phyloP scores from a whole-genome alignment of 2,797 vertebrate species.

The Tapirus indicus region DNA sequence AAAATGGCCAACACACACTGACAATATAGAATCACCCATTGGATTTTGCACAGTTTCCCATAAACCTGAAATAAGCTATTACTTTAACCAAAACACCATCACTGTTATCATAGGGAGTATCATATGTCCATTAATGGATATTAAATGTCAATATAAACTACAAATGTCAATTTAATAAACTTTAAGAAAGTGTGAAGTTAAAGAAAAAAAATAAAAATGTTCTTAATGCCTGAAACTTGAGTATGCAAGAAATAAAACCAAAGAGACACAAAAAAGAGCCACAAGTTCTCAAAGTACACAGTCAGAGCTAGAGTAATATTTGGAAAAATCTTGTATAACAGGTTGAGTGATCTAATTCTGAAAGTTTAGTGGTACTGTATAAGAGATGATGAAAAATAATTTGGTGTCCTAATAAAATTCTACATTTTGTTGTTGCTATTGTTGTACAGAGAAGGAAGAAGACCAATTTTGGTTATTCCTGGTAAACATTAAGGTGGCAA shows the following conservation, averaged over 20 bases:
- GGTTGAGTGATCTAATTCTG: background rate
- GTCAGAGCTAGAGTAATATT: background rate
- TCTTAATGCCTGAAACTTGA: constrained; percentile 39
- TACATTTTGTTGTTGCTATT: background rate
- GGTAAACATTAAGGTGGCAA: constrained; percentile 8
- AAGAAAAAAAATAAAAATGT: background rate
- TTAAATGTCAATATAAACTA: background rate
- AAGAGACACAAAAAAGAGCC: constrained; percentile 33
- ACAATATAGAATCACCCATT: background rate
- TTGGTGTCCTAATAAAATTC: background rate
- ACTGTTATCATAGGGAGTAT: background rate
- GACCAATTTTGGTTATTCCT: background rate
- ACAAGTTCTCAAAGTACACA: background rate
- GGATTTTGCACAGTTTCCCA: background rate
- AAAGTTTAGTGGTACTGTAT: background rate
- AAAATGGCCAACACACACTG: background rate
- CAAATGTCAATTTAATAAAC: background rate
- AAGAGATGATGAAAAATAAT: background rate
- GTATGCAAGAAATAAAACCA: constrained; percentile 44
- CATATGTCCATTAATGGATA: background rate
- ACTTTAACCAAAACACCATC: constrained; percentile 38
- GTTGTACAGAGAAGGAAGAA: background rate
- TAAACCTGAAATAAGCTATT: constrained; percentile 12
- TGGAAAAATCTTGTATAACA: background rate
- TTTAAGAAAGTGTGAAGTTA: background rate